phyloP scores from a whole-genome alignment of 2,113 vertebrate species.

The Apodemus sylvaticus region DNA sequence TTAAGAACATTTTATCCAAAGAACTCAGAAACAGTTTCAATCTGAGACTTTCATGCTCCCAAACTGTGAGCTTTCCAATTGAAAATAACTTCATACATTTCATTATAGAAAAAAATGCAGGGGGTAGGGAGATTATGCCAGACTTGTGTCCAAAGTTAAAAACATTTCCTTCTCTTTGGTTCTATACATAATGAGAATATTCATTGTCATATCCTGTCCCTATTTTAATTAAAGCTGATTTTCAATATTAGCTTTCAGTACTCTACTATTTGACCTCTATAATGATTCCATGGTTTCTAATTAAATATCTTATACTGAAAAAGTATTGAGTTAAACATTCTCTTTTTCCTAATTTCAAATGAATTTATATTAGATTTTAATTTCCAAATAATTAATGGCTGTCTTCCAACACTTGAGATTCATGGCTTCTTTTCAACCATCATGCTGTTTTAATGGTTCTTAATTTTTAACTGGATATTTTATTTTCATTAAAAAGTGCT shows the following conservation, averaged over 20 bases:
- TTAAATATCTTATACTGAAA: constrained; percentile 49
- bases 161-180: neutral
- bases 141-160: neutral
- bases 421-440: constrained; percentile 52
- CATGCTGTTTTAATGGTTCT: constrained; percentile 24
- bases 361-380: constrained; percentile 59
- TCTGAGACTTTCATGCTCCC: neutral
- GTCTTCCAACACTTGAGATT: constrained; percentile 54
- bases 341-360: constrained; percentile 54
- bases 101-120: neutral
- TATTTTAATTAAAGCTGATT: constrained; percentile 50
- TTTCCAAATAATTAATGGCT: constrained; percentile 62
- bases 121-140: neutral
- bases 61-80: neutral
- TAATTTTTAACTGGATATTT: constrained; percentile 53
- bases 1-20: neutral
- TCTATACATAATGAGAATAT: neutral
- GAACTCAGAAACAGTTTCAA: neutral
- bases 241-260: constrained; percentile 51
- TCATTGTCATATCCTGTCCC: neutral
- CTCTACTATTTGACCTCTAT: constrained; percentile 51
- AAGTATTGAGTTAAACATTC: constrained; percentile 47
- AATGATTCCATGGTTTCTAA: constrained; percentile 58
- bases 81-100: neutral
- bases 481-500: constrained; percentile 23